These are phyloP conservation scores for Pissodes strobi DNA, from an alignment of 1,140 invertebrate genomes.

Conservation along the genomic window DNA sequence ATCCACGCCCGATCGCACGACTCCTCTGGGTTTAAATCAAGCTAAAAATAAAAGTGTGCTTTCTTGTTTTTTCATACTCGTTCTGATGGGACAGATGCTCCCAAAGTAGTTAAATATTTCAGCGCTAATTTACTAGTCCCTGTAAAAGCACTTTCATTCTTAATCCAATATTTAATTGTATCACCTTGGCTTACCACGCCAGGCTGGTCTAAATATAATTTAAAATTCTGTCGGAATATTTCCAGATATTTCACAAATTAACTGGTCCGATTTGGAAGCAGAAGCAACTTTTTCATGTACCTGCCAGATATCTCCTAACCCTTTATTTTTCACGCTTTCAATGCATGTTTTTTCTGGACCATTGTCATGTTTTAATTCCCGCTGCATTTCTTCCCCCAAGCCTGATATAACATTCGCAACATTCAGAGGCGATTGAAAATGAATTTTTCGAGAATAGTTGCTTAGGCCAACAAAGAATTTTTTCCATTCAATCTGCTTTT, in stretches of 20 bases:
- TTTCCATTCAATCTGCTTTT: neutral
- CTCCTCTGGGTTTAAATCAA: no score
- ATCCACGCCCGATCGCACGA: no score
- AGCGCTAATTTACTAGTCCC: neutral
- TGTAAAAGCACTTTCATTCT: conserved; percentile 4
- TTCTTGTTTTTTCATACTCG: no score
- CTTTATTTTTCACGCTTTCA: neutral
- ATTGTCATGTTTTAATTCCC: neutral
- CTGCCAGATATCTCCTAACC: neutral
- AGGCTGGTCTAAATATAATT: conserved; percentile 12
- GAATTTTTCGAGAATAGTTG: conserved; percentile 11
- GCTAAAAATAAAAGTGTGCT: no score
- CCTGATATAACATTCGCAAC: neutral
- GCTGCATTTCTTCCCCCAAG: neutral
- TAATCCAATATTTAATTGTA: conserved; percentile 10
- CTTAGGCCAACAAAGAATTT: no score
- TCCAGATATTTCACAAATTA: neutral
- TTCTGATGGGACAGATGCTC: conserved; percentile 10
- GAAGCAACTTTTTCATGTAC: neutral
- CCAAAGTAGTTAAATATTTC: conserved; percentile 4
- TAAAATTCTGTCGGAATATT: conserved; percentile 9
- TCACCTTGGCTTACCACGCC: neutral
- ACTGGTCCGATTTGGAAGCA: neutral
- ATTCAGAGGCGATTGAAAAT: conserved; percentile 8
- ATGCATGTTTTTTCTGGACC: neutral